Evolutionary conservation across 2,113 vertebrate species (phyloP), one percentile per base, ranked within the genome.

Genomic region (Channa maculata): DNA sequence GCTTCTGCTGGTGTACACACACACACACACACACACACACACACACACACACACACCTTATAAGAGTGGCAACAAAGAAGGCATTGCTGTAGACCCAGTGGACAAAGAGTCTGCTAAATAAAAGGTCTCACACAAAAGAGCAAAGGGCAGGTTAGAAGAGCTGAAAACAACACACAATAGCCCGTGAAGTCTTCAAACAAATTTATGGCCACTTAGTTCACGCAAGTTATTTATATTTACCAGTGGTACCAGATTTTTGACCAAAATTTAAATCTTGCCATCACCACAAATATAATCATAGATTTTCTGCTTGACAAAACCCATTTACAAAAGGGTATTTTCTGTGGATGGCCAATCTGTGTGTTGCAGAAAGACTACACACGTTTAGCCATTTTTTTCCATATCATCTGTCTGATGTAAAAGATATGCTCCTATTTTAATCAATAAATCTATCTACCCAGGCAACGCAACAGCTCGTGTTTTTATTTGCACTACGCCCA

Each of bases 41-140:
- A 59, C 58, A 71, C 54, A 49, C 49, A 68, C 75, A 57, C 39
- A 44, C 75, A 54, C 34, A 62, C 55, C 82, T 82, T 57, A 73
- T 81, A 86, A 67, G 67, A 73, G 63, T 77, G 79, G 78, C 83
- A 74, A 87, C 85, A 88, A 91, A 91, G 84, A 77, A 57, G 46
- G 80, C 36, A 78, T 14, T 59, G 70, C 74, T 77, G 79, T 76
- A 52, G 75, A 88, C 71, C 81, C 15, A 2, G n/a, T 55, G 53
- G 76, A 89, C 83, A 89, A 90, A 88, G 77, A 82, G 46, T 52
- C 63, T 45, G 65, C 70, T 59, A 74, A 83, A 79, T 77, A 76
- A 87, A 81, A 83, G 81, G 78, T 81, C 71, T 65, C 41, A 75
- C 68, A 88, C 79, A 88, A 86, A 80, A 71, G 57, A 77, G 64